phyloP scores from a whole-genome alignment of 2,888 invertebrate genomes.

The Torymus tubicola region DNA sequence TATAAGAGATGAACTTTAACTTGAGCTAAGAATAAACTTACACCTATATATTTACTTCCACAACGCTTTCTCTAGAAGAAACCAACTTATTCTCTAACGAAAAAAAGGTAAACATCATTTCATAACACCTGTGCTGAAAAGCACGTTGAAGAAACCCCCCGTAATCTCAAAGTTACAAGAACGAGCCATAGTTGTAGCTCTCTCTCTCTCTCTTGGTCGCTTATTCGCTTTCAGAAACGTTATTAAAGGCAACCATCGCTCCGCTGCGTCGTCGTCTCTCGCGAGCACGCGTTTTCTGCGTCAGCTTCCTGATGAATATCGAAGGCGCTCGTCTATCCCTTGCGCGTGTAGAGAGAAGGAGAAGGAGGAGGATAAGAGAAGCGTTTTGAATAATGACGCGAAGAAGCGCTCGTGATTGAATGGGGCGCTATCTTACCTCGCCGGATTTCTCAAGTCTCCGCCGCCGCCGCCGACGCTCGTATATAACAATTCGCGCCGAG shows the following conservation, averaged over 20 bases:
- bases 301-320: slow-evolving; percentile 58
- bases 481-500: slow-evolving; percentile 38
- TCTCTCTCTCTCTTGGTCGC: too few relatives aligned
- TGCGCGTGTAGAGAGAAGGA: not conserved
- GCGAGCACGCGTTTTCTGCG: slow-evolving; percentile 38
- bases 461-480: slow-evolving; percentile 7
- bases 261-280: not conserved
- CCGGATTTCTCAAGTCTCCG: slow-evolving; percentile 58
- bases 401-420: slow-evolving; percentile 59
- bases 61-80: too few relatives aligned
- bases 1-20: too few relatives aligned
- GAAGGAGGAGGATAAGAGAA: slow-evolving; percentile 44
- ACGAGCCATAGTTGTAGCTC: too few relatives aligned
- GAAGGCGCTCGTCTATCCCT: slow-evolving; percentile 7
- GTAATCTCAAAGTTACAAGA: too few relatives aligned
- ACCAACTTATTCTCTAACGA: too few relatives aligned
- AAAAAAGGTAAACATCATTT: too few relatives aligned
- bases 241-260: slow-evolving; percentile 44
- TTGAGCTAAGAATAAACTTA: too few relatives aligned
- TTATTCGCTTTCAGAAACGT: slow-evolving; percentile 3
- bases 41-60: too few relatives aligned
- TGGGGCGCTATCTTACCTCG: slow-evolving; percentile 56
- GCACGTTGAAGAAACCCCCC: too few relatives aligned
- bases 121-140: too few relatives aligned
- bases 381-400: slow-evolving; percentile 59